phyloP scores from a whole-genome alignment of 2,797 vertebrate genomes.

The Danionella dracula region DNA sequence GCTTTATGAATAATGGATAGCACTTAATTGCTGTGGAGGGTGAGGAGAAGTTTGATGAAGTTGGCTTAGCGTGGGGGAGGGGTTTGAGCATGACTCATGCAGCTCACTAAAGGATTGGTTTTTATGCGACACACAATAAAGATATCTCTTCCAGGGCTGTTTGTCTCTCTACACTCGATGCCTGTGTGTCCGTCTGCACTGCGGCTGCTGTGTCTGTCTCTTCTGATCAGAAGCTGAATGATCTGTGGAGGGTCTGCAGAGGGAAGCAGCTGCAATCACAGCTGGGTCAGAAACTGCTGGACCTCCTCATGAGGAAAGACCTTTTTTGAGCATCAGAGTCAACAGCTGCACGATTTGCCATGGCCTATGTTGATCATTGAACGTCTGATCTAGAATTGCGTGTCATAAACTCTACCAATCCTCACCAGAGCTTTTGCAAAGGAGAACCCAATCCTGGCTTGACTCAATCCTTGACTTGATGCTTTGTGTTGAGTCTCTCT shows the following conservation, averaged over 20 bases:
- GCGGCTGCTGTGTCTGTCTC: slow-evolving; percentile 40
- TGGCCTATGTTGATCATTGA: slow-evolving; percentile 47
- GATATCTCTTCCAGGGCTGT: neutral
- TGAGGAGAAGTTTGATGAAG: slow-evolving; percentile 39
- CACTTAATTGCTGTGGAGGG: slow-evolving; percentile 61
- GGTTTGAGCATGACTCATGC: slow-evolving; percentile 49
- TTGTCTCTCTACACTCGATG: slow-evolving; percentile 15
- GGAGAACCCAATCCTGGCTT: neutral
- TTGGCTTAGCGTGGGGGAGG: slow-evolving; percentile 60
- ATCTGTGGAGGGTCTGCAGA: slow-evolving; percentile 61
- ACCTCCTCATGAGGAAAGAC: slow-evolving; percentile 58
- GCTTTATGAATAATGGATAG: slow-evolving; percentile 69
- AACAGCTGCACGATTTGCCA: slow-evolving; percentile 65
- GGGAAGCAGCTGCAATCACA: slow-evolving; percentile 70
- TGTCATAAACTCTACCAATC: slow-evolving; percentile 26
- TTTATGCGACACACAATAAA: neutral
- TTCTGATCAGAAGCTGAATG: slow-evolving; percentile 46
- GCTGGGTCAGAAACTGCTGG: slow-evolving; percentile 64
- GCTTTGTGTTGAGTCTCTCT: neutral
- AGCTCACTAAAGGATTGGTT: slow-evolving; percentile 21
- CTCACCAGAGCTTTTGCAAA: slow-evolving; percentile 3
- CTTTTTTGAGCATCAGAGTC: slow-evolving; percentile 53
- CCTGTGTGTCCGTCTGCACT: slow-evolving; percentile 34
- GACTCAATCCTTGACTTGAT: neutral
- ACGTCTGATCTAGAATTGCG: slow-evolving; percentile 36